Conservation (phyloP, 2,797 vertebrate species). For the Cynodonichthys magdalenae region DNA sequence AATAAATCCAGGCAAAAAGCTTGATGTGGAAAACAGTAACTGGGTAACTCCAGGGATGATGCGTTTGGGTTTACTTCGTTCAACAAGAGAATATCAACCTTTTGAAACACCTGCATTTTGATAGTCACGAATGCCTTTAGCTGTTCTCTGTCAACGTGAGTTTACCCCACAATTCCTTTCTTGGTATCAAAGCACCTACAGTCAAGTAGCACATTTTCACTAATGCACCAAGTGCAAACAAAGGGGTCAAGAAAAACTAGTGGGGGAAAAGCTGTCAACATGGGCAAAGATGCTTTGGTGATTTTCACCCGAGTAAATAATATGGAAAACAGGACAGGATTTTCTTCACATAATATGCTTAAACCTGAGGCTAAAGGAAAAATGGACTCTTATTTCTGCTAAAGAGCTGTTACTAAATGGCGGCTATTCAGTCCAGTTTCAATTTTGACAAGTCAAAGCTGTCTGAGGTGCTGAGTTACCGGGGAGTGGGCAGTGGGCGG, state of each 20-base stretch:
- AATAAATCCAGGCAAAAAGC: conserved; percentile 16
- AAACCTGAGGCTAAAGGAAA: conserved; percentile 56
- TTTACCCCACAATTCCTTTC: conserved; percentile 64
- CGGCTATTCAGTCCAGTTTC: conserved; percentile 64
- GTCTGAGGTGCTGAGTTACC: conserved; percentile 64
- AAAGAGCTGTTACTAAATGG: conserved; percentile 66
- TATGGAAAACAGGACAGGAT: conserved; percentile 63
- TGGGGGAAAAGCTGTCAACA: conserved; percentile 12
- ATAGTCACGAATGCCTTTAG: conserved; percentile 66
- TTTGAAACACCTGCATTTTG: conserved; percentile 61
- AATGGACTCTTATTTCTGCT: conserved; percentile 54
- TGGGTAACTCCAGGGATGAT: conserved; percentile 37
- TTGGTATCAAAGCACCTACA: conserved; percentile 70
- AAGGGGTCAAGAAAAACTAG: conserved; percentile 35
- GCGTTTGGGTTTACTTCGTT: conserved; percentile 40
- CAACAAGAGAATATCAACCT: conserved; percentile 69
- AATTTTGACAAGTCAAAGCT: conserved; percentile 72
- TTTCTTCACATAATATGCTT: conserved; percentile 67
- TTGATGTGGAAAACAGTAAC: conserved; percentile 53
- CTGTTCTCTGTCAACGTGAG: conserved; percentile 62
- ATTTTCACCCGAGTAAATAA: conserved; percentile 65
- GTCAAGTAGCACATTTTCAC: conserved; percentile 68
- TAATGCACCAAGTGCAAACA: conserved; percentile 62
- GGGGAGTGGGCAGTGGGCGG: conserved; percentile 56
- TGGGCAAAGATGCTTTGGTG: conserved; percentile 60